Evolutionary conservation across 2,113 vertebrate species (phyloP), one percentile per base, ranked within the genome.

Genomic region (Struthio camelus): DNA sequence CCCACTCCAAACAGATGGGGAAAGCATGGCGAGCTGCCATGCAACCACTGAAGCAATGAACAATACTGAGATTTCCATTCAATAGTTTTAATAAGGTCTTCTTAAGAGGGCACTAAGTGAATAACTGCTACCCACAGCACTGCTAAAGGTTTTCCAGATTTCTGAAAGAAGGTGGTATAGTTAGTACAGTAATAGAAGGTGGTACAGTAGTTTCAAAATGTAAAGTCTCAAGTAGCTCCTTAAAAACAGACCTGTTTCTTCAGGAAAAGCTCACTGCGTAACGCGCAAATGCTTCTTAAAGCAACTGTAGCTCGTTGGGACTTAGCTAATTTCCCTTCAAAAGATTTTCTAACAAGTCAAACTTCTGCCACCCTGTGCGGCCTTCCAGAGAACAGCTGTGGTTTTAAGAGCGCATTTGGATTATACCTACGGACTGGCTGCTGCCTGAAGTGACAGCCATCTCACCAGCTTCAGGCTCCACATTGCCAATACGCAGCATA

Each of bases 1-100:
- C 90, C 88, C 77, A 79, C 92, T 97, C 83, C 86, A 96, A 97
- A 94, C 97, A 98, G 97, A 98, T 97, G 98, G 96, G 97, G 89
- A 95, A 90, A 84, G 94, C 90, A 62, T 85, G 97, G 97, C 93
- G 50, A 90, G 84, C 75, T 97, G 97, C 97, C 98, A 97, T 18
- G 11, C 91, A 94, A 94, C 80, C 82, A 79, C 94, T 77, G 96
- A 94, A 97, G 96, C 95, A 94, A 75, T 61, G 88, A 96, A 67
- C 88, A 92, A 95, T 71, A 19, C 92, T 53, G 87, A 96, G 96
- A 96, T 95, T 96, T 90, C 93, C 92, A 95, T 90, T 34, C 38
- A 4, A 93, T 81, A 58, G 80, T 38, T 97, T 93, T 95, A 95
- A 86, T 80, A 87, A 93, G 96, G 87, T 88, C 93, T 92, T 48